Percentiles rank a stretch among this genome's conserved stretches.
Evolutionary conservation across 2,888 invertebrate species (phyloP).

Genomic region (Meghimatium bilineatum): DNA sequence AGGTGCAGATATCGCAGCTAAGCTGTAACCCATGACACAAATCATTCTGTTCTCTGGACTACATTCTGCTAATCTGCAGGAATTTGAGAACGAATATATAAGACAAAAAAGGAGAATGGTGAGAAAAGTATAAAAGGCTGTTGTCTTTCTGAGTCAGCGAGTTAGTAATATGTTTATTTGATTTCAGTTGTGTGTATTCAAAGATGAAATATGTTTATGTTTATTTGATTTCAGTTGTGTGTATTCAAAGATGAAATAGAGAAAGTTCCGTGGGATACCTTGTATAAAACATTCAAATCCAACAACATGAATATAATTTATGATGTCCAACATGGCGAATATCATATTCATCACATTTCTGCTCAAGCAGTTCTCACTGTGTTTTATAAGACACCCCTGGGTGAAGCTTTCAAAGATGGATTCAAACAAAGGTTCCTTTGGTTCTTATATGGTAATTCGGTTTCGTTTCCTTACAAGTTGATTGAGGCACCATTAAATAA

Average conservation of each 20-base stretch:
- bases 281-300: slow-evolving; percentile 2
- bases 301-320: slow-evolving; percentile 77
- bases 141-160: too few relatives aligned
- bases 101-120: too few relatives aligned
- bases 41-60: too few relatives aligned
- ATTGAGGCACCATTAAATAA: slow-evolving; percentile 79
- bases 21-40: too few relatives aligned
- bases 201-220: background rate
- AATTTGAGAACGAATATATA: too few relatives aligned
- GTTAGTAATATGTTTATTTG: background rate
- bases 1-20: too few relatives aligned
- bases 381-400: slow-evolving; percentile 67
- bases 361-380: slow-evolving; percentile 78
- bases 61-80: too few relatives aligned
- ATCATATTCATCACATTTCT: slow-evolving; percentile 75
- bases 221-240: slow-evolving; percentile 32
- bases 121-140: too few relatives aligned
- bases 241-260: slow-evolving; percentile 33
- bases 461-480: slow-evolving; percentile 80
- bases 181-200: slow-evolving; percentile 41
- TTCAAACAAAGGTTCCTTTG: slow-evolving; percentile 80
- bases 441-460: slow-evolving; percentile 73
- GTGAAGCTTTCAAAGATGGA: slow-evolving; percentile 78
- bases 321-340: slow-evolving; percentile 79
- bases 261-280: background rate